These are phyloP conservation scores for Callipepla squamata DNA, from an alignment of 2,113 vertebrate species.

Conservation along the genomic window DNA sequence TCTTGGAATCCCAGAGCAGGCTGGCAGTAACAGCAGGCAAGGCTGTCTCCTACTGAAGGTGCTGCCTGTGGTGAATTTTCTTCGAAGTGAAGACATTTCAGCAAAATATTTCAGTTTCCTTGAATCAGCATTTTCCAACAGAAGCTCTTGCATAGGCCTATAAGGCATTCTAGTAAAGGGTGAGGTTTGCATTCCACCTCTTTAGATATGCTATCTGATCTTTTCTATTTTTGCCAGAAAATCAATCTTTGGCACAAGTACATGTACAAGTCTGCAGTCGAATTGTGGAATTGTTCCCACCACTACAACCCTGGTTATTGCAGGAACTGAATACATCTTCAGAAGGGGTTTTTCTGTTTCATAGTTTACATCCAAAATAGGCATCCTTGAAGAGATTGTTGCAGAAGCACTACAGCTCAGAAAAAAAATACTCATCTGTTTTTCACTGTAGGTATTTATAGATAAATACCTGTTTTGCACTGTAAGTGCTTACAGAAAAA, in stretches of 20 bases:
- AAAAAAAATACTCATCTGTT: not conserved
- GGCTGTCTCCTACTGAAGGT: not conserved
- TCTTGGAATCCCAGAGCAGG: not conserved
- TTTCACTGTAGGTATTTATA: not conserved
- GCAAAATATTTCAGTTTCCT: conserved; percentile 60
- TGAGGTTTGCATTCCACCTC: not conserved
- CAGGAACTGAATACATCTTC: not conserved
- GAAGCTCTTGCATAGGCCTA: not conserved
- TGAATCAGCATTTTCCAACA: conserved; percentile 54
- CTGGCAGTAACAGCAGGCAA: not conserved
- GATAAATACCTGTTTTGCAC: not conserved
- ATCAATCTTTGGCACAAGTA: not conserved
- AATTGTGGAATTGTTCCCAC: not conserved
- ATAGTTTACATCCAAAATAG: not conserved
- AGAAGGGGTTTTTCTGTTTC: not conserved
- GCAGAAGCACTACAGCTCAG: not conserved
- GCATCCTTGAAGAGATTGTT: not conserved
- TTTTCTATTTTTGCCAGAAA: not conserved
- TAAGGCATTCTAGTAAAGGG: conserved; percentile 6
- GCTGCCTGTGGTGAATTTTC: conserved; percentile 28
- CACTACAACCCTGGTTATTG: not conserved
- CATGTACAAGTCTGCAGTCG: not conserved
- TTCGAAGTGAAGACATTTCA: conserved; percentile 41
- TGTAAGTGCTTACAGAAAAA: not conserved
- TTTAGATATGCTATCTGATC: not conserved